These are phyloP conservation scores for Hipposideros armiger DNA, from an alignment of 2,113 vertebrate genomes.

Conservation along the genomic window DNA sequence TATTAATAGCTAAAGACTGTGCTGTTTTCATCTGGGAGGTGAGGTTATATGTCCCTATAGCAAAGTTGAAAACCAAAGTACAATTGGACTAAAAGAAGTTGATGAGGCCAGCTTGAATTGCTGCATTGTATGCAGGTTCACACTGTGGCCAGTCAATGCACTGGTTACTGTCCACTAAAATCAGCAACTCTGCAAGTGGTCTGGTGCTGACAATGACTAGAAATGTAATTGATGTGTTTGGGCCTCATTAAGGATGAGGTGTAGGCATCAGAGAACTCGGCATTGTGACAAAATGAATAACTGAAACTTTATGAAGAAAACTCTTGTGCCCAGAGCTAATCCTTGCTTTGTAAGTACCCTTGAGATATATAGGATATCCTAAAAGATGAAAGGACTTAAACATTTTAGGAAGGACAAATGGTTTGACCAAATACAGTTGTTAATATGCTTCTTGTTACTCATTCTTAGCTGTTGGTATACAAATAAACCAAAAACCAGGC, in stretches of 20 bases:
- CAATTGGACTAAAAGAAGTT: neutral
- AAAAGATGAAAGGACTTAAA: neutral
- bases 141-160: fast-evolving
- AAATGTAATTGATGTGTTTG: neutral
- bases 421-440: neutral
- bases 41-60: neutral
- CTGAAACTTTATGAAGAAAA: neutral
- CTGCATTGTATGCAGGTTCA: no score
- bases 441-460: neutral
- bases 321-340: neutral
- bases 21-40: neutral
- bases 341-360: neutral
- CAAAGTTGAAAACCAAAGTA: neutral
- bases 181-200: neutral
- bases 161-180: no score
- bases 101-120: fast-evolving
- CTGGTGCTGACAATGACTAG: neutral
- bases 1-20: neutral
- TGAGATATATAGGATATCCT: neutral
- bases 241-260: neutral
- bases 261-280: neutral
- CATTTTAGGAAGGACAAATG: neutral
- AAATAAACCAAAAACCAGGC: neutral
- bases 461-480: neutral
- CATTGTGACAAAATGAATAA: neutral